Base-by-base conservation (phyloP, 2,113 vertebrate genomes). In the Vulpes ferrilata region DNA sequence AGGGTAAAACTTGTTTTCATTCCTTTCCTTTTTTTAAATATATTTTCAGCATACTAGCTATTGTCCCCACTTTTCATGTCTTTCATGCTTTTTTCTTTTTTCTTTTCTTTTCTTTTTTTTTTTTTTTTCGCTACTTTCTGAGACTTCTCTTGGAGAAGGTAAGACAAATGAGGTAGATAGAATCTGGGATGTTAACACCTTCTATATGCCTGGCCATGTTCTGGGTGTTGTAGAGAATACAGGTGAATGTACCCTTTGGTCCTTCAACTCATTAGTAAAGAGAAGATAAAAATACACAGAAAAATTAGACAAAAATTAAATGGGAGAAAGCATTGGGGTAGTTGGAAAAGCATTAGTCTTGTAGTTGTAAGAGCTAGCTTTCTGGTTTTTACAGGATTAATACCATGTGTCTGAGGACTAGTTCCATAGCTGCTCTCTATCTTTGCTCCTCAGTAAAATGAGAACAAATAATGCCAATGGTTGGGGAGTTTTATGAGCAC, bases 271-370 rank as follows among this genome's bases (percentile, higher is more conserved):
- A 84, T 93, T 88, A 20, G 19, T 85, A 22, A 88, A 35, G 83
- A 94, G 25, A 84, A 89, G 43, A 69, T 20, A 92, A 85, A 80
- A 80, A 79, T 84, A 57, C 20, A 0, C 51, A 60, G 43, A 95
- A 20, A n/a, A 79, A 32, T 55, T 78, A 82, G 59, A 88, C n/a
- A 62, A 88, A 86, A 82, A 65, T 85, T 55, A 89, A 93, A 23
- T 22, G 22, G 35, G 13, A 76, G 65, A 32, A 4, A 78, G 16
- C 69, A 27, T 4, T 93, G 35, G 57, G 13, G 2, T 80, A 67
- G 19, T 17, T 57, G 64, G 38, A 88, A 88, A 90, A 62, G 35
- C 48, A 17, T 5, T 73, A 60, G n/a, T 65, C 27, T 78, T 62
- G 0, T 62, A 53, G 53, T 59, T 90, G 16, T 74, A 43, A 96